phyloP scores from a whole-genome alignment of 2,113 vertebrate genomes.

The Gasterosteus aculeatus region DNA sequence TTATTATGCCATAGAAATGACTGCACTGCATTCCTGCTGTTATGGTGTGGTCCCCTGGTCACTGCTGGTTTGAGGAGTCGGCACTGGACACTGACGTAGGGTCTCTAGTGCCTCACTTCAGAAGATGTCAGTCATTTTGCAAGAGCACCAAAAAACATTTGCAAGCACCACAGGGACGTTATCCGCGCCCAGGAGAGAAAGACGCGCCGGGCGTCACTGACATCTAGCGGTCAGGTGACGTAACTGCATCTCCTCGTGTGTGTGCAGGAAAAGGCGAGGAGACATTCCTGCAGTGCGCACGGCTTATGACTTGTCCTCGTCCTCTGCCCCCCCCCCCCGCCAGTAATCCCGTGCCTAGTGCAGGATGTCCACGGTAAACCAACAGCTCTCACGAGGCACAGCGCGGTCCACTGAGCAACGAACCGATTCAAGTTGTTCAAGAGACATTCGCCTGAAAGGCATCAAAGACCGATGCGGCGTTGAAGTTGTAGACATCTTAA shows the following conservation, averaged over 20 bases:
- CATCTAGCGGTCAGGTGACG: slow-evolving; percentile 58
- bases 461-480: background rate
- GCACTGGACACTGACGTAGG: background rate
- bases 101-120: background rate
- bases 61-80: background rate
- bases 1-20: background rate
- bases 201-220: slow-evolving; percentile 4
- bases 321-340: slow-evolving; percentile 37
- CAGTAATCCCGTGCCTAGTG: slow-evolving; percentile 16
- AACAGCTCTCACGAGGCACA: background rate
- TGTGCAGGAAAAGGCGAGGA: slow-evolving; percentile 23
- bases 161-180: background rate
- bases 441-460: slow-evolving; percentile 16
- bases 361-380: slow-evolving; percentile 13
- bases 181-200: background rate
- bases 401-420: background rate
- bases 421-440: slow-evolving; percentile 17
- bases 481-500: slow-evolving; percentile 33
- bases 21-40: background rate
- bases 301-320: slow-evolving; percentile 48
- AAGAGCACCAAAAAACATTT: background rate
- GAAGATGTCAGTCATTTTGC: background rate
- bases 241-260: slow-evolving; percentile 2
- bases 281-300: slow-evolving; percentile 65
- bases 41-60: background rate